Evolutionary conservation across 2,797 vertebrate genomes (phyloP).

Genomic region (Salmo trutta): DNA sequence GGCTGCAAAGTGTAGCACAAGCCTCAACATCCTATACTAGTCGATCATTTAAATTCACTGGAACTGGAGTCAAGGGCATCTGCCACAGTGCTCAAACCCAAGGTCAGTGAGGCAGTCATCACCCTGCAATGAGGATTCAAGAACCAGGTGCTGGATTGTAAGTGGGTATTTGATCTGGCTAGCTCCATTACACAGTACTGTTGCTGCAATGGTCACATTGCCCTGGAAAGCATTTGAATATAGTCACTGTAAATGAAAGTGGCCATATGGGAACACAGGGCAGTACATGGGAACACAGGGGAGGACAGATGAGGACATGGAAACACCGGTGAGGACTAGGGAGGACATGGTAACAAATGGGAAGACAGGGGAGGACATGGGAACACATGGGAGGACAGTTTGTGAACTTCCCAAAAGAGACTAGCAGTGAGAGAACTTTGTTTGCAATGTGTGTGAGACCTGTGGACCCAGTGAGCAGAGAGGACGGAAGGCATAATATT

Average conservation of each 20-base stretch:
- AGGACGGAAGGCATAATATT: neutral
- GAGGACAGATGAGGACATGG: neutral
- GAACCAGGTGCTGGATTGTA: neutral
- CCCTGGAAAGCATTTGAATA: neutral
- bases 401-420: neutral
- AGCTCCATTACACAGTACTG: neutral
- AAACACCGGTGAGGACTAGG: too few relatives aligned
- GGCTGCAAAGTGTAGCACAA: conserved; percentile 50
- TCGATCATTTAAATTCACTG: too few relatives aligned
- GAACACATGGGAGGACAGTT: neutral
- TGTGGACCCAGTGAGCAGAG: neutral
- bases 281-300: neutral
- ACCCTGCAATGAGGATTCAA: too few relatives aligned
- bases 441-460: neutral
- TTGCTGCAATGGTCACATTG: neutral
- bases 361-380: too few relatives aligned
- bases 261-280: neutral
- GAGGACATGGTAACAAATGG: too few relatives aligned
- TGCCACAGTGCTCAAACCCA: conserved; percentile 18
- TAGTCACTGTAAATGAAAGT: neutral
- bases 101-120: conserved; percentile 36
- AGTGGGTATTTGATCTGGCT: neutral
- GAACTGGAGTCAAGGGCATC: neutral
- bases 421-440: neutral
- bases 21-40: conserved; percentile 22